A percentile compares a stretch with the other conserved stretches of the same genome.
Evolutionary conservation across 2,797 vertebrate genomes (phyloP).

Genomic region (Channallabes apus): DNA sequence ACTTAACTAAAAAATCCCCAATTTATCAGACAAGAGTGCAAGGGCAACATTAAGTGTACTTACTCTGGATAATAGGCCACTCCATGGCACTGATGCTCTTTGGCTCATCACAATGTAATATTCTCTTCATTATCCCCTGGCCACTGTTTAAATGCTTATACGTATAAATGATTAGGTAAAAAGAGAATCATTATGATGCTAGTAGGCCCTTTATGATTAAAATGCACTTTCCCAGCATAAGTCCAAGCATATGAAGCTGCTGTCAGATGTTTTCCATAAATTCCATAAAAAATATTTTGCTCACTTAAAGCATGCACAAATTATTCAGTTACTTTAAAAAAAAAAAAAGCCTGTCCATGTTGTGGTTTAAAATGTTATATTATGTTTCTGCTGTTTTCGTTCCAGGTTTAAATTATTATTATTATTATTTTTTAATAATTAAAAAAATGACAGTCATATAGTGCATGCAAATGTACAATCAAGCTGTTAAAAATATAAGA

Average conservation of each 20-base stretch:
- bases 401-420: neutral
- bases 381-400: neutral
- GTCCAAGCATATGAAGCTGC: neutral
- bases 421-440: too few relatives aligned
- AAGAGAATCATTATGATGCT: neutral
- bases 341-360: neutral
- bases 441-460: neutral
- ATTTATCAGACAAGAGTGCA: neutral
- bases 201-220: neutral
- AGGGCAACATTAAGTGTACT: constrained; percentile 22
- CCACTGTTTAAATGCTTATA: neutral
- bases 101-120: neutral
- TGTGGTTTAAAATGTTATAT: neutral
- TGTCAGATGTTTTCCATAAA: neutral
- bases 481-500: neutral
- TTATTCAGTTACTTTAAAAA: neutral
- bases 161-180: neutral
- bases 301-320: neutral
- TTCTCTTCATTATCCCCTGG: neutral
- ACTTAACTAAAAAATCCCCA: neutral
- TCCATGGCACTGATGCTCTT: constrained; percentile 16
- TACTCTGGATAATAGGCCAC: constrained; percentile 40
- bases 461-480: neutral
- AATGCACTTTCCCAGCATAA: neutral
- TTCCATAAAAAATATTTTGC: neutral